phyloP scores from a whole-genome alignment of 2,888 invertebrate species.

The Dynastes grantii region DNA sequence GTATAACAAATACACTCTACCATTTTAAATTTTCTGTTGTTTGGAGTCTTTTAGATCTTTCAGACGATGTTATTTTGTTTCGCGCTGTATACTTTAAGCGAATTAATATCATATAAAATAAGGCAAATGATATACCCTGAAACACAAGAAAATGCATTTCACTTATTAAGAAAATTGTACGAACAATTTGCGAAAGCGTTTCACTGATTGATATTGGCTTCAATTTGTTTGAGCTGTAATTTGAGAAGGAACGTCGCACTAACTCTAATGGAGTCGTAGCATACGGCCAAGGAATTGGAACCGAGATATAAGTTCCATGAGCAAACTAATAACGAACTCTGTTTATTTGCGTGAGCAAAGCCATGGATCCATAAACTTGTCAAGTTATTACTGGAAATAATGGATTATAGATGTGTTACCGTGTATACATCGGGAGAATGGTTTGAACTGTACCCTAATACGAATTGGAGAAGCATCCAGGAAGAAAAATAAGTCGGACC shows the following conservation, averaged over 20 bases:
- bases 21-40: too few species aligned
- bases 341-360: conserved; percentile 44
- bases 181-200: conserved; percentile 17
- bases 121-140: neutral
- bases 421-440: conserved; percentile 3
- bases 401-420: conserved; percentile 38
- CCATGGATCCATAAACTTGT: conserved; percentile 42
- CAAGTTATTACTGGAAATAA: conserved; percentile 38
- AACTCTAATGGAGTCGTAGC: conserved; percentile 8
- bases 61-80: too few species aligned
- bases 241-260: neutral
- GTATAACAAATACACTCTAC: too few species aligned
- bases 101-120: neutral
- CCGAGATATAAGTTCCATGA: too few species aligned
- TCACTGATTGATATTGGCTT: conserved; percentile 24
- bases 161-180: conserved; percentile 16
- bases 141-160: neutral
- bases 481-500: conserved; percentile 14
- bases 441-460: neutral
- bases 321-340: conserved; percentile 33
- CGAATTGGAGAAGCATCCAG: neutral
- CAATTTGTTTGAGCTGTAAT: conserved; percentile 38
- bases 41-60: too few species aligned
- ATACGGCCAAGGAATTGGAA: conserved; percentile 15
- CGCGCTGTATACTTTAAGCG: neutral